A percentile compares a stretch with the other conserved stretches of the same genome.
Conservation (phyloP, 2,888 invertebrate genomes). For the Oscheius sp. region DNA sequence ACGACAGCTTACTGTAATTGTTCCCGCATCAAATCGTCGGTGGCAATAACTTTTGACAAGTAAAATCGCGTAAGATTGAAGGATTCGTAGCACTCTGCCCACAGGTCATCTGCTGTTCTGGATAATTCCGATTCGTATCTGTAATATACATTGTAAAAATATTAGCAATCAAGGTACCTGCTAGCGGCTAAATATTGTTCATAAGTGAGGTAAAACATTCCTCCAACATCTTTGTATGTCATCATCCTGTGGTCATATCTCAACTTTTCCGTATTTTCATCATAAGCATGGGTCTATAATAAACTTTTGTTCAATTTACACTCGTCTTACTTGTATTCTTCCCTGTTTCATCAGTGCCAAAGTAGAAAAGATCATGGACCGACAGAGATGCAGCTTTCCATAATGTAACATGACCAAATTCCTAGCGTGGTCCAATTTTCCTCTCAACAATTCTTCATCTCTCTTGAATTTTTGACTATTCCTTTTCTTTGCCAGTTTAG, state of each 20-base stretch:
- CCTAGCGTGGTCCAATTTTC: not conserved
- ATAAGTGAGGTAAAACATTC: conserved; percentile 44
- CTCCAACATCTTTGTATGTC: conserved; percentile 40
- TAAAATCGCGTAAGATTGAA: conserved; percentile 14
- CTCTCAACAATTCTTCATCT: conserved; percentile 6
- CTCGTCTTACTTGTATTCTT: conserved; percentile 35
- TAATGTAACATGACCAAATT: conserved; percentile 15
- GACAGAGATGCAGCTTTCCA: conserved; percentile 20
- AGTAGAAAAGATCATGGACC: conserved; percentile 2
- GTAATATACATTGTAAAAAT: not conserved
- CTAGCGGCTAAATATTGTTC: conserved; percentile 37
- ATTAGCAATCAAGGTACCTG: conserved; percentile 1
- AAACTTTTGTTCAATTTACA: not conserved
- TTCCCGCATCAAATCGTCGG: conserved; percentile 26
- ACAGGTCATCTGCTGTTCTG: not conserved
- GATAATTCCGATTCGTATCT: conserved; percentile 17
- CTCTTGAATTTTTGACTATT: conserved; percentile 9
- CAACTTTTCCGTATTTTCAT: conserved; percentile 42
- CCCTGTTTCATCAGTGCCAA: conserved; percentile 40
- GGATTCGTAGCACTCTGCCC: conserved; percentile 22
- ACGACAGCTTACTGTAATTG: conserved; percentile 8
- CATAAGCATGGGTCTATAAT: conserved; percentile 44
- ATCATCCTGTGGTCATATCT: conserved; percentile 53
- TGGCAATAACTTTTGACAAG: not conserved
- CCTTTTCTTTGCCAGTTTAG: not conserved